phyloP scores from a whole-genome alignment of 2,797 vertebrate species.

The Leontocebus nigricollis region DNA sequence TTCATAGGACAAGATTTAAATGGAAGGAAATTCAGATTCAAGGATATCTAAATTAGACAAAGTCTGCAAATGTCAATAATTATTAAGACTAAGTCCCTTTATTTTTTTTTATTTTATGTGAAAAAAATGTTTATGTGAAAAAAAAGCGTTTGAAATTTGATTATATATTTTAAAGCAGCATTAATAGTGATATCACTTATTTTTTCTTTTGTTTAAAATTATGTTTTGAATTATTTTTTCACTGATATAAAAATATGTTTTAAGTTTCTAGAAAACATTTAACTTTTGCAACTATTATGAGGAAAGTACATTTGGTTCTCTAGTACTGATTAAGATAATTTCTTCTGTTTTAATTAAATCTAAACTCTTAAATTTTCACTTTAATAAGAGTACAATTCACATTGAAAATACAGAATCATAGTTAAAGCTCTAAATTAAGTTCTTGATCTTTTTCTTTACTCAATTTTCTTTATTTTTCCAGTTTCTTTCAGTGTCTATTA shows the following conservation, averaged over 20 bases:
- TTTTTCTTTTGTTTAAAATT: background rate
- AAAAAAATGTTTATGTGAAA: background rate
- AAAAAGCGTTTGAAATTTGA: background rate
- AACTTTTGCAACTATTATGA: background rate
- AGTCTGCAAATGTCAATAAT: background rate
- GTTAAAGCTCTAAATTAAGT: background rate
- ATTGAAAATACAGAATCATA: background rate
- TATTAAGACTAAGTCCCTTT: background rate
- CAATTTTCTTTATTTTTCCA: background rate
- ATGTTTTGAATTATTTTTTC: background rate
- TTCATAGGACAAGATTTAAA: background rate
- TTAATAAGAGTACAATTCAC: background rate
- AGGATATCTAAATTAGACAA: background rate
- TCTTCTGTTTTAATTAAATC: constrained; percentile 5
- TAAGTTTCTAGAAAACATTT: background rate
- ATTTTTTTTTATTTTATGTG: background rate
- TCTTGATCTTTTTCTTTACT: background rate
- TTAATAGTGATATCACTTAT: background rate
- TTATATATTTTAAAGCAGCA: background rate
- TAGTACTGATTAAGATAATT: background rate
- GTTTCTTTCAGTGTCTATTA: background rate
- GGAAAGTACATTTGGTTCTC: background rate
- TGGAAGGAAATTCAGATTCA: background rate
- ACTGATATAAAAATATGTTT: background rate
- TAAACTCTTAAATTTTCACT: background rate